Evolutionary conservation across 2,113 vertebrate species (phyloP).

Genomic region (Athene noctua): DNA sequence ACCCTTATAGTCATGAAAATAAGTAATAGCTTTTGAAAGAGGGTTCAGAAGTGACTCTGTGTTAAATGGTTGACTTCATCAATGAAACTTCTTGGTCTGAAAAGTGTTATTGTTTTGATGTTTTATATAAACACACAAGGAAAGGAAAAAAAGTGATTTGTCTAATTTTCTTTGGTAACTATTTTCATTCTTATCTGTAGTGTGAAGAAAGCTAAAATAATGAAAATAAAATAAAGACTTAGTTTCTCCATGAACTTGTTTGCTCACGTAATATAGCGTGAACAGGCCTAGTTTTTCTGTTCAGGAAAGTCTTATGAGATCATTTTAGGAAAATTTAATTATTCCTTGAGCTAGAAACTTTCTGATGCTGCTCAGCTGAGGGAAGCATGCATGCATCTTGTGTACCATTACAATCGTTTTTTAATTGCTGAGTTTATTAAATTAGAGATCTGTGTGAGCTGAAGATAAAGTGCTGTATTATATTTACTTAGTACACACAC

Average conservation of each 20-base stretch:
- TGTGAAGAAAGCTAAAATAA: neutral
- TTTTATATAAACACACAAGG: neutral
- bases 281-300: neutral
- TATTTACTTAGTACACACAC: neutral
- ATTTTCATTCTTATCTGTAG: neutral
- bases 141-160: neutral
- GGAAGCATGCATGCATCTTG: neutral
- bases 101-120: neutral
- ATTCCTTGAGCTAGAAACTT: neutral
- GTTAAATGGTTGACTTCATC: neutral
- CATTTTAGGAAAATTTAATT: neutral
- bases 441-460: neutral
- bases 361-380: neutral
- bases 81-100: neutral
- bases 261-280: neutral
- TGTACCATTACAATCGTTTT: neutral
- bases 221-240: neutral
- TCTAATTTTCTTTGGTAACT: neutral
- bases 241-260: neutral
- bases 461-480: neutral
- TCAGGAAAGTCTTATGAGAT: neutral
- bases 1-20: neutral
- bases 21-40: neutral
- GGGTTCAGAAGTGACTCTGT: neutral
- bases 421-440: conserved; percentile 33